Evolutionary conservation across 2,888 invertebrate genomes (phyloP), one percentile per base, ranked within the genome.

Genomic region (Mycalesis mineus): DNA sequence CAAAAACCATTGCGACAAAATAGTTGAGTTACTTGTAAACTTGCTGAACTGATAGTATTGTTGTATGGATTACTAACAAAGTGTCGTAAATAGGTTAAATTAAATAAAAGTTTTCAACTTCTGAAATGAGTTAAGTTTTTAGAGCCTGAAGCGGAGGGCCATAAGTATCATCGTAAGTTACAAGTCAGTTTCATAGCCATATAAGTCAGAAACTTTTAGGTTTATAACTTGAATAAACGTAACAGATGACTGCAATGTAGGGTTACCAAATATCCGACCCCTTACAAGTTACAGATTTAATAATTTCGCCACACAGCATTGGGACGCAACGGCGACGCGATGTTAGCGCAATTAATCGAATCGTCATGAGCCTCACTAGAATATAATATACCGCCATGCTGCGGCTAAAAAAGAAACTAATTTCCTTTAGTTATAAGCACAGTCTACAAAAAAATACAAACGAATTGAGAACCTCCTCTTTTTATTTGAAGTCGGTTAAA

Each of bases 151-250:
- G 36, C n/a, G 37, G 31, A 31, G 45, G 7, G 45, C 31, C 31
- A 22, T 37, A 28, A 37, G 36, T 36, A 36, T 36, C 36, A 17
- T 36, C 48, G 48, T 37, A 49, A 49, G n/a, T 49, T 49, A 37
- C 37, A 48, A 49, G 37, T 37, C n/a, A 7, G 37, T 49, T 49
- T 39, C 49, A 47, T 42, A 51, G 31, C 37, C 47, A 55, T 56
- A 54, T 58, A 60, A 50, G 57, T 53, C 48, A 44, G 44, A 55
- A 57, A 40, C 49, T 49, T 63, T 58, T 57, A 48, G 51, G 54
- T 61, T 58, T 65, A 64, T 57, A 22, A 41, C 53, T 29, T 17
- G 39, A 45, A 42, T 40, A 52, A 39, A 50, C 41, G 33, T 58
- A 55, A 56, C 48, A 48, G 36, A 58, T 55, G 47, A 44, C 40